Base-by-base conservation (phyloP, 2,113 vertebrate genomes). In the Dendropsophus ebraccatus region DNA sequence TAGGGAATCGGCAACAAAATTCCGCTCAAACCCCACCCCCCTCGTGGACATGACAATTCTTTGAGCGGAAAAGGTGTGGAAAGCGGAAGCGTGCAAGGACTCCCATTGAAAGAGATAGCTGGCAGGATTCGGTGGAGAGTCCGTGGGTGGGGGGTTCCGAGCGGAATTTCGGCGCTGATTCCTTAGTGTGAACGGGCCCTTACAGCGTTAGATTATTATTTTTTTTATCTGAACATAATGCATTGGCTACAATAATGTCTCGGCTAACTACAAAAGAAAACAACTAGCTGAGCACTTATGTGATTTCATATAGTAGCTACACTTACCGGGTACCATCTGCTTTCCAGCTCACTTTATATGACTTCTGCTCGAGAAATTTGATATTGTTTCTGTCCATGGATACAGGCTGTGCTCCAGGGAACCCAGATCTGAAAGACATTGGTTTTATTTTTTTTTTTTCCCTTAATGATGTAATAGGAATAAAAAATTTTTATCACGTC, bases 281-380 rank as follows among this genome's bases (percentile, higher is more conserved):
- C 3, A 30, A 52, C 28, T 77, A 21, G 25, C 25, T 32, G 28
- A 52, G 25, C 32, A 41, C 23, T 80, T 45, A 14, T 62, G 78
- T 41, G 78, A 62, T 65, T 81, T 47, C 52, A 58, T 19, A n/a
- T 81, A 28, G n/a, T 58, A 88, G 79, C 72, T 1, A 87, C 86
- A 95, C 97, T 93, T 92, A 99, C 98, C 98, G 95, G 87, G 97
- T 99, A 85, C 98, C 98, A 70, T 99, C 98, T 85, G 98, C 98
- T 94, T 99, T 99, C 98, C 98, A 99, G 95, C 98, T 99, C 93
- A 99, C 98, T 96, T 98, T 99, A 91, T 99, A 99, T 25, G 95
- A 94, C 84, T 97, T 99, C 92, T 97, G 95, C 88, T 98, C 96
- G 88, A 99, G 90, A 88, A 99, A 94, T 87, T 94, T 95, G 87